These are phyloP conservation scores for Synanthedon formicaeformis DNA, from an alignment of 2,888 invertebrate species.

Conservation along the genomic window DNA sequence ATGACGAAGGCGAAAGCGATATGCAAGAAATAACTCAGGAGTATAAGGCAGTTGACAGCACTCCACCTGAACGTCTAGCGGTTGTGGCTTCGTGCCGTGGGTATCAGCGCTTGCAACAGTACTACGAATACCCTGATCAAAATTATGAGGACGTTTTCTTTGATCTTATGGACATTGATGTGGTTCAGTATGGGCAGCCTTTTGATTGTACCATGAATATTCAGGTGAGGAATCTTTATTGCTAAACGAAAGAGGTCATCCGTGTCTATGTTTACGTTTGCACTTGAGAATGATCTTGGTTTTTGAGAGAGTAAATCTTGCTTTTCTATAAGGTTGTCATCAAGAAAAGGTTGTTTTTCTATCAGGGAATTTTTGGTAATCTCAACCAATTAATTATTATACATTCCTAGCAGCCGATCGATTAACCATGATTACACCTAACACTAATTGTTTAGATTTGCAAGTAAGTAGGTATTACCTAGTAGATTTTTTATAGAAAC, in stretches of 20 bases:
- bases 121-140: constrained; percentile 71
- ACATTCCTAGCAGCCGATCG: too few relatives aligned
- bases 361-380: too few relatives aligned
- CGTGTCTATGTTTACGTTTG: not conserved
- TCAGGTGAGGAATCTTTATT: constrained; percentile 40
- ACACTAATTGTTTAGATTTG: not conserved
- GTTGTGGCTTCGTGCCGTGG: constrained; percentile 77
- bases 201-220: constrained; percentile 76
- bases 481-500: not conserved
- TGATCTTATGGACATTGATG: constrained; percentile 75
- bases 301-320: too few relatives aligned
- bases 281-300: too few relatives aligned
- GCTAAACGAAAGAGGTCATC: not conserved
- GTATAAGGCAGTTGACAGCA: constrained; percentile 75
- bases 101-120: constrained; percentile 71
- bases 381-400: not conserved
- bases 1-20: constrained; percentile 74
- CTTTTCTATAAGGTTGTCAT: too few relatives aligned
- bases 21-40: constrained; percentile 74
- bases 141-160: constrained; percentile 74
- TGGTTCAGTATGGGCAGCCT: constrained; percentile 74
- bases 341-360: too few relatives aligned
- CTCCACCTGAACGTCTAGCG: constrained; percentile 74
- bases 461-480: not conserved
- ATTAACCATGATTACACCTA: too few relatives aligned